Base-by-base conservation (phyloP, 1,140 invertebrate genomes). In the Apis dorsata region DNA sequence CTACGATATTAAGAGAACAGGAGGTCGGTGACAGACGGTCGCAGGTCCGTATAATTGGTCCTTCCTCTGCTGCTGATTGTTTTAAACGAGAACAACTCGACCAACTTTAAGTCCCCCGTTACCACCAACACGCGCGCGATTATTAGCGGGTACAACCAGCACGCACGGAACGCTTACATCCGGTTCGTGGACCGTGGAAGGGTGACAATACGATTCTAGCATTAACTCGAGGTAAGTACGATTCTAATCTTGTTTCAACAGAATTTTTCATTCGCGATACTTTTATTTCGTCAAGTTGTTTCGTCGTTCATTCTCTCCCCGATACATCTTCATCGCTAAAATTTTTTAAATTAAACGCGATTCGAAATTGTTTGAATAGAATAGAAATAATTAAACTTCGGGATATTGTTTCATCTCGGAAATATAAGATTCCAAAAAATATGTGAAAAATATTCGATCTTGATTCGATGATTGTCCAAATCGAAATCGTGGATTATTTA, bases 21-120 rank as follows among this genome's bases (percentile, higher is more conserved):
- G 81, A 85, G 84, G 86, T 88, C 84, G 86, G 84, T 86, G 81
- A 90, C 84, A 90, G 88, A 90, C 87, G 81, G 87, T 90, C 84
- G 82, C 86, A 89, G 86, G 86, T 90, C 84, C 86, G 85, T 92
- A 85, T 93, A 93, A 93, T 93, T 92, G 92, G 89, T 85, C 87
- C 92, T 93, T 93, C 92, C 92, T 93, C 91, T 92, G 86, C 79
- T 90, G 91, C 88, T 93, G 92, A 94, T 94, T 94, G 93, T 93
- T 92, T 94, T 92, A 93, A 94, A 94, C 90, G 91, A 93, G 92
- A 93, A 90, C 89, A 92, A 91, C 90, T 90, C 87, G 87, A 90
- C 84, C 85, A 86, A 85, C 89, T 91, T 86, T 75, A 86, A 89
- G 86, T 91, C 90, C 91, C 91, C 88, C 72, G 87, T 86, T 88